Base-by-base conservation (phyloP, 2,113 vertebrate genomes). In the Crotophaga sulcirostris region DNA sequence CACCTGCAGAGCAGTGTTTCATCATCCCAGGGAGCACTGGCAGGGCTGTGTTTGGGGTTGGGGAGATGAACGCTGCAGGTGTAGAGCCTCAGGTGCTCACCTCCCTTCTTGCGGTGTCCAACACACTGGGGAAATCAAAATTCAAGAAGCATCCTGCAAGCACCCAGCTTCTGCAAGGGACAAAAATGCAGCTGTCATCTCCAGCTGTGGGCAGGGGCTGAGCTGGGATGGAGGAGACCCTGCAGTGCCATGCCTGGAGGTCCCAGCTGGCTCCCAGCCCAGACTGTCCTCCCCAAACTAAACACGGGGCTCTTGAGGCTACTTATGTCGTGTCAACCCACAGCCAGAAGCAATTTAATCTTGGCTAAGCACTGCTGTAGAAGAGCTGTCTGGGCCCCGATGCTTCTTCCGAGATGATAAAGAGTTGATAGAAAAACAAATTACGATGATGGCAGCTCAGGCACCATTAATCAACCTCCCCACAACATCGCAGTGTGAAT, bases 391-490 rank as follows among this genome's bases (percentile, higher is more conserved):
- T 29, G 38, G 51, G 49, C 31, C 67, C 73, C 4, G 1, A 8
- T 3, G 68, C 51, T 62, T 52, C 58, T 31, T 78, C 36, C 3
- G 2, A 40, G 55, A 52, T 23, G 36, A 82, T 63, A 59, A 94
- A 90, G 80, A 45, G 84, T 62, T 81, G 91, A 91, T 89, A 85
- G 95, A 40, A 91, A 96, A 95, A 87, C 84, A 78, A 94, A 94
- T 84, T 36, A 96, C 1, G 4, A 15, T 4, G 21, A 44, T 33
- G 66, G 76, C 76, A 55, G 44, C 89, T 60, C 31, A 52, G 76
- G 76, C 49, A 8, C 42, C n/a, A 4, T 45, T 86, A 59, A 94
- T 96, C 89, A 90, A 5, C 67, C 26, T 78, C 64, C 91, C 51
- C 5, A 0, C 52, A 51, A 45, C 29, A 7, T 3, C 1, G 9